These are phyloP conservation scores for Hirtodrosophila duncani DNA, from an alignment of 2,888 invertebrate genomes.

Conservation along the genomic window DNA sequence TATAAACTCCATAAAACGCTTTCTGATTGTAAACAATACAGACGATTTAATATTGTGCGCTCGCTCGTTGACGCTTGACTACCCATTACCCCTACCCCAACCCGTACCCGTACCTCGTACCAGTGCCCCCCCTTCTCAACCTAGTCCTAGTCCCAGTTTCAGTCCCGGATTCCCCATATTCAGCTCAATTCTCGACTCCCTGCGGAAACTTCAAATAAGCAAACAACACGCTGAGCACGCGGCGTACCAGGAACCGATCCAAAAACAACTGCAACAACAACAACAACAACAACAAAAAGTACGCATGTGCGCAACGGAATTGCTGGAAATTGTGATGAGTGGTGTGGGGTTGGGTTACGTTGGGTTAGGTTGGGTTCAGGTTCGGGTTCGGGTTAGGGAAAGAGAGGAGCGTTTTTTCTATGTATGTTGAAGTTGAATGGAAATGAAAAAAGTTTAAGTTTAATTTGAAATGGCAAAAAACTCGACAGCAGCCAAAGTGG, in stretches of 20 bases:
- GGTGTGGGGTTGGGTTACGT: neutral
- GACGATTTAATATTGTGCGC: constrained; percentile 70
- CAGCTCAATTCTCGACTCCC: constrained; percentile 48
- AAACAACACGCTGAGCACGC: constrained; percentile 49
- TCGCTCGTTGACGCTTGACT: no score
- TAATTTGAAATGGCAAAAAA: constrained; percentile 64
- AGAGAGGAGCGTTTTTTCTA: constrained; percentile 39
- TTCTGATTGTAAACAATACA: constrained; percentile 70
- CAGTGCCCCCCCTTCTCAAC: constrained; percentile 29
- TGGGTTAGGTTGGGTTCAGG: no score
- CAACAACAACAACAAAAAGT: constrained; percentile 29
- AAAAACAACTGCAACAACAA: constrained; percentile 14
- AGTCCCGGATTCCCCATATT: constrained; percentile 44
- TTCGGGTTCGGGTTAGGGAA: neutral
- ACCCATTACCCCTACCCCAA: constrained; percentile 1
- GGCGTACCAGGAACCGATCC: constrained; percentile 53
- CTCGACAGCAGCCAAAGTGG: constrained; percentile 1
- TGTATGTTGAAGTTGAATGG: constrained; percentile 59
- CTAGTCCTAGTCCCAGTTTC: constrained; percentile 41
- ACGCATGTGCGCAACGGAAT: constrained; percentile 62
- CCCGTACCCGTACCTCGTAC: constrained; percentile 17
- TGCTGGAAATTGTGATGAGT: constrained; percentile 17
- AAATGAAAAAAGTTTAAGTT: constrained; percentile 70
- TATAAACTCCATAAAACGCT: constrained; percentile 68
- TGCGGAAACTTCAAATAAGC: constrained; percentile 11